phyloP scores from a whole-genome alignment of 2,888 invertebrate genomes.

The Oscheius myriophilus region DNA sequence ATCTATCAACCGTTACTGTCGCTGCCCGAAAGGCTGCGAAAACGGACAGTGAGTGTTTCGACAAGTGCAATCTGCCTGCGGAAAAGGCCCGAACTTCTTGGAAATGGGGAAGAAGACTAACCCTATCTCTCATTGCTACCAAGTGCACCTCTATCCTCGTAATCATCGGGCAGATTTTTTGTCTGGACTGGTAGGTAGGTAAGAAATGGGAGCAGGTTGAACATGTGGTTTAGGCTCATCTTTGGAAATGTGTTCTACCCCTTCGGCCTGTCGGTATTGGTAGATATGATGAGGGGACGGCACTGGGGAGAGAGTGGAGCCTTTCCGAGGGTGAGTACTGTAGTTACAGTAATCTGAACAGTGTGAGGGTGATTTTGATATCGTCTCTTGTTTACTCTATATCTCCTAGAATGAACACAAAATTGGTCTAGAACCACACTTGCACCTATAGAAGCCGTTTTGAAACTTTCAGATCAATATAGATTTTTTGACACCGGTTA shows the following conservation, averaged over 20 bases:
- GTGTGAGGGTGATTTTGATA: no score
- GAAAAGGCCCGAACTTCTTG: constrained; percentile 6
- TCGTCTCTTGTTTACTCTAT: not conserved
- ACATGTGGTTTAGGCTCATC: constrained; percentile 9
- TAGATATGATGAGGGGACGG: constrained; percentile 61
- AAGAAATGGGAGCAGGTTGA: constrained; percentile 17
- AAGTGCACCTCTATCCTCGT: constrained; percentile 36
- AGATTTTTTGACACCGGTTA: no score
- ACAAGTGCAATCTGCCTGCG: not conserved
- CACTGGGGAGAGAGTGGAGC: constrained; percentile 69
- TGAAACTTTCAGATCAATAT: no score
- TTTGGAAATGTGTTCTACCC: constrained; percentile 55
- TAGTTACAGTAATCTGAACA: no score
- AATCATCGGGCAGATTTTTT: constrained; percentile 34
- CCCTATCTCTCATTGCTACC: constrained; percentile 36
- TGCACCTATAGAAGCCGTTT: not conserved
- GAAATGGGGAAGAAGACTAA: constrained; percentile 37
- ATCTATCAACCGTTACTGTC: constrained; percentile 43
- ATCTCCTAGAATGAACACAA: constrained; percentile 1
- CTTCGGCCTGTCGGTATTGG: constrained; percentile 54
- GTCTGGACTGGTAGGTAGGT: constrained; percentile 39
- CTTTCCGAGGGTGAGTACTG: constrained; percentile 63
- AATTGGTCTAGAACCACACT: no score
- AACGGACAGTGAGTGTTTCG: not conserved
- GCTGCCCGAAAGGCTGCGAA: constrained; percentile 38